Conservation (phyloP, 2,113 vertebrate genomes). For the Pelecanoides urinatrix region DNA sequence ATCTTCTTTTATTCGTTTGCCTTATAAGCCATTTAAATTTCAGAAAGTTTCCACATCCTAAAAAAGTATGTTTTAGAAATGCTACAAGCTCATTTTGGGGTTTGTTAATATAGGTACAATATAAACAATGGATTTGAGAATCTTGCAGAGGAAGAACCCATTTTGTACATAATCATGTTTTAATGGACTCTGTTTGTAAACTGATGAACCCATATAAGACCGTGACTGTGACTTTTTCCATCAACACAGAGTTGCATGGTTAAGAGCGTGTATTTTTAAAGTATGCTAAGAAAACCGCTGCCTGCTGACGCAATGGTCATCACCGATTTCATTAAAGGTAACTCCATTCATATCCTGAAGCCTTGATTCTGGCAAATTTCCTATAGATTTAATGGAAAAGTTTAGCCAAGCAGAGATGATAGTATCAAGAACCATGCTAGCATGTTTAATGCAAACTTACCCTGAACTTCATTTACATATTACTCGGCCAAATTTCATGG, state of each 20-base stretch:
- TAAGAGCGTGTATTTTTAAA: not conserved
- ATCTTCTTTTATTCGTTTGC: not conserved
- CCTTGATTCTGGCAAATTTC: not conserved
- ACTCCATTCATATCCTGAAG: not conserved
- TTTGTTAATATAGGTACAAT: not conserved
- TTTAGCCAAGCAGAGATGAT: not conserved
- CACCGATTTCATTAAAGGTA: not conserved
- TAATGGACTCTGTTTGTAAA: conserved; percentile 24
- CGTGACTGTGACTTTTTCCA: not conserved
- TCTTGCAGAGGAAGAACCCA: not conserved
- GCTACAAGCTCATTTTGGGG: not conserved
- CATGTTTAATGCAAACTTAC: not conserved
- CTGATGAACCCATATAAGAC: not conserved
- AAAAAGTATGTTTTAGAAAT: not conserved
- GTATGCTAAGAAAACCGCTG: not conserved
- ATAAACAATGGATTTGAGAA: not conserved
- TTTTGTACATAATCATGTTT: not conserved
- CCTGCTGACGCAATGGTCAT: not conserved
- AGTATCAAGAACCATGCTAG: not conserved
- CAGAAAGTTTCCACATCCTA: not conserved
- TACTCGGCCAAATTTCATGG: not conserved
- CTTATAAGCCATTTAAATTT: fast-evolving
- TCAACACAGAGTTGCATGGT: not conserved
- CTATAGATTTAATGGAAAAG: not conserved
- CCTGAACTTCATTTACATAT: not conserved